These are phyloP conservation scores for Brachionus asplanchnoidis DNA, from an alignment of 1,140 invertebrate species.

Conservation along the genomic window DNA sequence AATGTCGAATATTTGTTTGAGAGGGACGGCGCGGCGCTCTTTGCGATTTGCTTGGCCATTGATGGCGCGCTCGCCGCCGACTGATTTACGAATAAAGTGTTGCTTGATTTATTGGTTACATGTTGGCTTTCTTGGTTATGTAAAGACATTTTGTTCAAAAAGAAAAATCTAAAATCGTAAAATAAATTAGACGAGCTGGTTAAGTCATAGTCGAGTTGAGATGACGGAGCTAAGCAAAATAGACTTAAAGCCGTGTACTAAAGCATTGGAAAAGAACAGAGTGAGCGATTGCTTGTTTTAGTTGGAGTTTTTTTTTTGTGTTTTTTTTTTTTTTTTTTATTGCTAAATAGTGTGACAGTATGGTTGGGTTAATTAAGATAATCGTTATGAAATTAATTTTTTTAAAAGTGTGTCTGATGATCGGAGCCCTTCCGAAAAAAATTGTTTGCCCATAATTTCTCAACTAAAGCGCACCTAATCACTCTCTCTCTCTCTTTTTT, in stretches of 20 bases:
- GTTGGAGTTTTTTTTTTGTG: background rate
- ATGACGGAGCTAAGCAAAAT: background rate
- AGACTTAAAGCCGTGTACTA: background rate
- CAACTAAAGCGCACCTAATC: background rate
- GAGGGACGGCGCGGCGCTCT: background rate
- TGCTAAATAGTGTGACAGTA: background rate
- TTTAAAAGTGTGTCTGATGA: background rate
- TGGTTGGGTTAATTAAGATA: background rate
- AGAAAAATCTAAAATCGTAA: background rate
- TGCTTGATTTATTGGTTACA: conserved; percentile 23
- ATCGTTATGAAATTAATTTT: background rate
- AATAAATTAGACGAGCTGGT: background rate
- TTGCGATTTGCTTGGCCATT: conserved; percentile 14
- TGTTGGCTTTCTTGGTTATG: conserved; percentile 22
- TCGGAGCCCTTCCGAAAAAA: background rate
- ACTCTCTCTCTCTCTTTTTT: background rate
- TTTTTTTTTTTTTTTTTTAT: background rate
- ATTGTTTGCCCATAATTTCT: background rate
- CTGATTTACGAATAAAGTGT: background rate
- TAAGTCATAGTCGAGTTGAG: background rate
- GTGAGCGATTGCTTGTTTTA: background rate
- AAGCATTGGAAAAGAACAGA: background rate
- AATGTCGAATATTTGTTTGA: conserved; percentile 33
- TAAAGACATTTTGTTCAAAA: conserved; percentile 38
- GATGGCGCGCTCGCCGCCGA: background rate